Percentiles rank a stretch among this genome's conserved stretches.
These are phyloP conservation scores for Ophioderma brevispina DNA, from an alignment of 35 echinoderm and acorn worm genomes.

Conservation along the genomic window DNA sequence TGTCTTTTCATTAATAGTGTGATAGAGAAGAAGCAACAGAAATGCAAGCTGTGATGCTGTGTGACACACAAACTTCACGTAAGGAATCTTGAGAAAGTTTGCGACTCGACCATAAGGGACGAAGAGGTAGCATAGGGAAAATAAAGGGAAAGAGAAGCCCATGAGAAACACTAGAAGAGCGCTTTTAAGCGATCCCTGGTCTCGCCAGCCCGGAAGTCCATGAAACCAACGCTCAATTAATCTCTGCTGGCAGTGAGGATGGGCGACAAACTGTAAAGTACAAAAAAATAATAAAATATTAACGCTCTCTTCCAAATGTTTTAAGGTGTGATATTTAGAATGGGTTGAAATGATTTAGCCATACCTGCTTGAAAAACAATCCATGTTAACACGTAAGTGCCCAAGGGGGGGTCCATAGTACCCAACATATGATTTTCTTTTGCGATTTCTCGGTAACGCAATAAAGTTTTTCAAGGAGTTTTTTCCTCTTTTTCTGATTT, in stretches of 20 bases:
- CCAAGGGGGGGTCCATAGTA: too few relatives aligned
- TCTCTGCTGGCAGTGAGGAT: conserved; percentile 96
- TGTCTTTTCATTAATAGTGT: conserved; percentile 66
- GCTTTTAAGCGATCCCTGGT: conserved; percentile 58
- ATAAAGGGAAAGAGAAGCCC: conserved; percentile 73
- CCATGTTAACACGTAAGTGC: too few relatives aligned
- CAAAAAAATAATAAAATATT: background rate
- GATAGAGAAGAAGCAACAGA: conserved; percentile 78
- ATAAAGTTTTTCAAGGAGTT: too few relatives aligned
- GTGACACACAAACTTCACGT: conserved; percentile 98
- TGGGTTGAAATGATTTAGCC: too few relatives aligned
- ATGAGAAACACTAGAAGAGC: conserved; percentile 72
- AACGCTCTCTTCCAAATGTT: too few relatives aligned
- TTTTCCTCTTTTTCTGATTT: too few relatives aligned
- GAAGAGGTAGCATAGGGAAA: conserved; percentile 85
- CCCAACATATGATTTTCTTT: too few relatives aligned
- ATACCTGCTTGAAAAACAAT: too few relatives aligned
- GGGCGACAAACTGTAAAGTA: conserved; percentile 90
- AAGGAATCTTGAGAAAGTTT: conserved; percentile 77
- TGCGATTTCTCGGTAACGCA: too few relatives aligned
- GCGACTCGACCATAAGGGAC: conserved; percentile 74
- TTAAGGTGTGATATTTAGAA: too few relatives aligned
- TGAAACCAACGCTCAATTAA: conserved; percentile 96
- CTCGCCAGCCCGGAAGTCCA: conserved; percentile 92
- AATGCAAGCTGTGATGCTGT: conserved; percentile 90